These are phyloP conservation scores for Heliangelus exortis DNA, from an alignment of 2,797 vertebrate genomes.

Conservation along the genomic window DNA sequence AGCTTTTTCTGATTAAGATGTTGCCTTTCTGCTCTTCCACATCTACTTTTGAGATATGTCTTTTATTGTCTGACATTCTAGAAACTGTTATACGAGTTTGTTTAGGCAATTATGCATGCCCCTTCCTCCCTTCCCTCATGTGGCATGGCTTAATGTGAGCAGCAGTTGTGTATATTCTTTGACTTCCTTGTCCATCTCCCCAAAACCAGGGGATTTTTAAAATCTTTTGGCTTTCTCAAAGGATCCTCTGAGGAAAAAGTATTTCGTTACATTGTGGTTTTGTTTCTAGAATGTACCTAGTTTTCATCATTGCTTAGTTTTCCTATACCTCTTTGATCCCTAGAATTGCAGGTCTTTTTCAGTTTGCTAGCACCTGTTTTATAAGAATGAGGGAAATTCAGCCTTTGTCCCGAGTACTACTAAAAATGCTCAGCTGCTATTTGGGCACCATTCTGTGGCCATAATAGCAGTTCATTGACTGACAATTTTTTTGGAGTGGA, in stretches of 20 bases:
- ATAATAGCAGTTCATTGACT: not conserved
- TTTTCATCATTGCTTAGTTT: constrained; percentile 8
- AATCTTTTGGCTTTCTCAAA: not conserved
- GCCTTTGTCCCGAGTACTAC: not conserved
- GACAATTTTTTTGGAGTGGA: not conserved
- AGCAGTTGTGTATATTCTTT: not conserved
- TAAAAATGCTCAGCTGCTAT: not conserved
- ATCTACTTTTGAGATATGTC: not conserved
- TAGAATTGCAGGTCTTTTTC: not conserved
- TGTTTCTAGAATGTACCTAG: not conserved
- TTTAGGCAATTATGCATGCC: not conserved
- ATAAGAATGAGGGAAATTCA: not conserved
- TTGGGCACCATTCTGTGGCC: not conserved
- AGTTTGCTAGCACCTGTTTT: not conserved
- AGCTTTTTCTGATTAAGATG: not conserved
- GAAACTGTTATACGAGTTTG: not conserved
- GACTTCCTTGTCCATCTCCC: not conserved
- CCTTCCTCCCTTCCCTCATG: not conserved
- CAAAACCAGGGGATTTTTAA: not conserved
- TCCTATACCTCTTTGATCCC: not conserved
- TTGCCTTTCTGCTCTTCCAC: not conserved
- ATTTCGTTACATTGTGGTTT: not conserved
- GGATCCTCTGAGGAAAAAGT: not conserved
- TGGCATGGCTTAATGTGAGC: not conserved
- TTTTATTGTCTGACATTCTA: not conserved